phyloP scores from a whole-genome alignment of 2,888 invertebrate genomes.

The Aricia artaxerxes region DNA sequence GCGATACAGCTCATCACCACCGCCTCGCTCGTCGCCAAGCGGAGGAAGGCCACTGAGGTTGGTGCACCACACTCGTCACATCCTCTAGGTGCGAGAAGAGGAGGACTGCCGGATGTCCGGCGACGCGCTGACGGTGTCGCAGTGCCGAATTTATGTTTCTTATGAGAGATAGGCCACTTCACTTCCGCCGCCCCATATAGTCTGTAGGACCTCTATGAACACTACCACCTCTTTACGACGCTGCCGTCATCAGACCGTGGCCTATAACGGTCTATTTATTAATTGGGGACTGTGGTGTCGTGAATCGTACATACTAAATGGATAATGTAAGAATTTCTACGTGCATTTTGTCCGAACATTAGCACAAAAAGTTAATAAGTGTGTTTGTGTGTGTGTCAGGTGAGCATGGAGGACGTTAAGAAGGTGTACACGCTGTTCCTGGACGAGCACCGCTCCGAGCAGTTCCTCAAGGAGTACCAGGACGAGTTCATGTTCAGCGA shows the following conservation, averaged over 20 bases:
- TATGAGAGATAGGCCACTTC: no score
- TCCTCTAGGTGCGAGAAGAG: slow-evolving; percentile 90
- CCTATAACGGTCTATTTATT: no score
- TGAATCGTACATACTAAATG: no score
- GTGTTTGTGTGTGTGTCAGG: slow-evolving; percentile 63
- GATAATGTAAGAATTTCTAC: no score
- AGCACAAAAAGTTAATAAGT: not conserved
- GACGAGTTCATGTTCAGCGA: slow-evolving; percentile 97
- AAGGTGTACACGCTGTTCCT: slow-evolving; percentile 96
- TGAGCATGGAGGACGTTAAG: slow-evolving; percentile 94
- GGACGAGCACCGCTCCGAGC: slow-evolving; percentile 95
- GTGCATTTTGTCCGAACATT: no score
- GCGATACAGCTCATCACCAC: slow-evolving; percentile 98
- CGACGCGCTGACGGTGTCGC: slow-evolving; percentile 90
- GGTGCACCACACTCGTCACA: not conserved
- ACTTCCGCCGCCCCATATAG: no score
- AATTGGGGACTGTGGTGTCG: no score
- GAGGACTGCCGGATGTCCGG: slow-evolving; percentile 97
- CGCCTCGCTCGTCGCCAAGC: slow-evolving; percentile 94
- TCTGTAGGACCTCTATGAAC: no score
- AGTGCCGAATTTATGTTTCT: slow-evolving; percentile 80
- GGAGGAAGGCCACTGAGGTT: slow-evolving; percentile 93
- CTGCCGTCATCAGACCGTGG: no score
- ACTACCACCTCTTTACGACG: no score
- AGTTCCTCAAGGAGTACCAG: slow-evolving; percentile 96